Evolutionary conservation across 2,888 invertebrate genomes (phyloP), one percentile per base, ranked within the genome.

Genomic region (Eurytoma adleriae): DNA sequence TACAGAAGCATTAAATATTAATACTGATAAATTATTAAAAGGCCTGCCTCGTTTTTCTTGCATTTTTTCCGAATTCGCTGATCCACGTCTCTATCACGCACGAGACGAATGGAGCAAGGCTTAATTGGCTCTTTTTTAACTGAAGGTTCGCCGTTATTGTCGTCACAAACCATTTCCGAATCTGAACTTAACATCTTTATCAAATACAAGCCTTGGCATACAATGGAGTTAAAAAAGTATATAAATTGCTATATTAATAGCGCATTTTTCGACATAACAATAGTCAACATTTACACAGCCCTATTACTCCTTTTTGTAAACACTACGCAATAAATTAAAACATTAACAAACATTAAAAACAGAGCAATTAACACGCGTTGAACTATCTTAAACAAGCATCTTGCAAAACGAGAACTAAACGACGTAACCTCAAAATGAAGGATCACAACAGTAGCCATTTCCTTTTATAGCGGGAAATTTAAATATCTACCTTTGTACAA

Each of bases 51-150:
- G 50, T 81, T 85, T 82, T 85, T 85, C 68, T 84, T 85, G 84
- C 83, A 84, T 78, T 87, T 89, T 83, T 89, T 89, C 73, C 87
- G 84, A 64, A 87, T 84, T 30, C 87, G 87, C 78, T 87, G 87
- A 83, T 89, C 89, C 69, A 88, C 84, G 59, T 88, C 89, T 75
- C 86, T 87, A 74, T 89, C 88, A 70, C 88, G 84, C 59, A 87
- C 83, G 59, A 89, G 83, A 16, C 88, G 87, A 67, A 89, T 88
- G 24, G 88, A 88, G 83, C 89, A 89, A 27, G 89, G 84, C 50
- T 88, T 86, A 57, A 88, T 84, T 79, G 82, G 82, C 62, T 82
- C 82, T 16, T 70, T 79, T 71, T 70, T 79, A 12, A 73, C 10
- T 40, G 40, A 1, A 5, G 67, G 24, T 54, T 13, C 10, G 12